Conservation (phyloP, 2,113 vertebrate genomes). For the Montifringilla adamsi region DNA sequence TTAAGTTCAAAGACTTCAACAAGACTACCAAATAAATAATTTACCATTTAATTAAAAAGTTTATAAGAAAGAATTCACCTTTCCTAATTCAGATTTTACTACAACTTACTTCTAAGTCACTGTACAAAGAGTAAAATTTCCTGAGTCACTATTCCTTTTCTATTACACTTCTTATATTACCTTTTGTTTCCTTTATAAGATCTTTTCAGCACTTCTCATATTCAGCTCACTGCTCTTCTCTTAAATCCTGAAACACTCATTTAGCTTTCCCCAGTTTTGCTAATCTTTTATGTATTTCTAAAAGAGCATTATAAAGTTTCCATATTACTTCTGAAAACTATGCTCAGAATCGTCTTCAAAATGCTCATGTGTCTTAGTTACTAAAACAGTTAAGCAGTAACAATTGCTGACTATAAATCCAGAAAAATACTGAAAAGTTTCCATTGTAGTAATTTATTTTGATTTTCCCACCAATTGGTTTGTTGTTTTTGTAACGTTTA, state of each 20-base stretch:
- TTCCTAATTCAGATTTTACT: neutral
- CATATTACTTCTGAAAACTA: neutral
- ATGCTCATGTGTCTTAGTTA: neutral
- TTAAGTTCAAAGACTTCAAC: neutral
- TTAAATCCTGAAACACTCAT: neutral
- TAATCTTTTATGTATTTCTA: neutral
- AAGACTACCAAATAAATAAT: neutral
- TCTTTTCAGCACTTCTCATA: neutral
- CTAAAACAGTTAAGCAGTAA: neutral
- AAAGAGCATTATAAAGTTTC: neutral
- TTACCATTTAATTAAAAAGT: neutral
- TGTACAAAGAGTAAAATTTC: neutral
- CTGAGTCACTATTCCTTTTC: neutral
- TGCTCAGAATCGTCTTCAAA: neutral
- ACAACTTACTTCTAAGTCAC: neutral
- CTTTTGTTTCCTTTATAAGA: neutral
- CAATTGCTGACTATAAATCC: neutral
- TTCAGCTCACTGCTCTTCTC: neutral
- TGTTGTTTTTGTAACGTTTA: neutral
- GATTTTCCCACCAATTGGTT: neutral
- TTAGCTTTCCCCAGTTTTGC: neutral
- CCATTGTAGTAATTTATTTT: neutral
- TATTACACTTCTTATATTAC: neutral
- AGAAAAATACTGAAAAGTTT: neutral
- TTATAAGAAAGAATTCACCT: neutral